A percentile compares a stretch with the other conserved stretches of the same genome.
These are phyloP conservation scores for Ephialtes manifestator DNA, from an alignment of 2,888 invertebrate species.

Conservation along the genomic window DNA sequence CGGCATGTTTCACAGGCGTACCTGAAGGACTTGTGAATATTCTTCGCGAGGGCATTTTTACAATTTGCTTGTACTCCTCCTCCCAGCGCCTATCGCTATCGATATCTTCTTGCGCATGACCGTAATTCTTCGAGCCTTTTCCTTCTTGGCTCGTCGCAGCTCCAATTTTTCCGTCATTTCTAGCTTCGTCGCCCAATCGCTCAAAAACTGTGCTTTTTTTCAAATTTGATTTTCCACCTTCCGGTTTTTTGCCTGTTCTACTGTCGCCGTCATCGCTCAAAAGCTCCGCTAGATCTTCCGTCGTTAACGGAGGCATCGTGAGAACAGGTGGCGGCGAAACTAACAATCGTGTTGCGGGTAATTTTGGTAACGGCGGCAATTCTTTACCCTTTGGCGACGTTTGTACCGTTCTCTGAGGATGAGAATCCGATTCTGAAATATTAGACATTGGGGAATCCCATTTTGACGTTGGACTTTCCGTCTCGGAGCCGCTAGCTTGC, in stretches of 20 bases:
- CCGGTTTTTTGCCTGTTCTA: conserved; percentile 68
- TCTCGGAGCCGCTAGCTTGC: conserved; percentile 63
- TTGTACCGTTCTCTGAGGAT: conserved; percentile 66
- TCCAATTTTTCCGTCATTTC: conserved; percentile 50
- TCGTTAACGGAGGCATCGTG: conserved; percentile 81
- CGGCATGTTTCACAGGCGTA: conserved; percentile 46
- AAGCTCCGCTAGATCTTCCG: conserved; percentile 82
- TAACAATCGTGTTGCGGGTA: conserved; percentile 74
- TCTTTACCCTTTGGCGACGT: conserved; percentile 73
- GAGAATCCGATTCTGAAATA: conserved; percentile 73
- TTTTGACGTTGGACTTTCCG: conserved; percentile 50
- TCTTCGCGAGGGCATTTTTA: conserved; percentile 73
- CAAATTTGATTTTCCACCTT: conserved; percentile 16
- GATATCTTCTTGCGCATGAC: conserved; percentile 65
- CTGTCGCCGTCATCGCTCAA: conserved; percentile 84
- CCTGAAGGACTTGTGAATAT: conserved; percentile 46
- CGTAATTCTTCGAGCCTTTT: conserved; percentile 54
- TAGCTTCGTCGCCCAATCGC: conserved; percentile 23
- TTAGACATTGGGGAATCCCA: conserved; percentile 70
- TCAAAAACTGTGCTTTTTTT: background rate
- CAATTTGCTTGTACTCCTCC: conserved; percentile 80
- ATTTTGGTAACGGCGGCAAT: conserved; percentile 59
- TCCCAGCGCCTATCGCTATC: conserved; percentile 76
- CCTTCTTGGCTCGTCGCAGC: conserved; percentile 55
- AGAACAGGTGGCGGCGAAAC: conserved; percentile 79